A percentile compares a stretch with the other conserved stretches of the same genome.
Evolutionary conservation across 2,113 vertebrate genomes (phyloP).

Genomic region (Crotophaga sulcirostris): DNA sequence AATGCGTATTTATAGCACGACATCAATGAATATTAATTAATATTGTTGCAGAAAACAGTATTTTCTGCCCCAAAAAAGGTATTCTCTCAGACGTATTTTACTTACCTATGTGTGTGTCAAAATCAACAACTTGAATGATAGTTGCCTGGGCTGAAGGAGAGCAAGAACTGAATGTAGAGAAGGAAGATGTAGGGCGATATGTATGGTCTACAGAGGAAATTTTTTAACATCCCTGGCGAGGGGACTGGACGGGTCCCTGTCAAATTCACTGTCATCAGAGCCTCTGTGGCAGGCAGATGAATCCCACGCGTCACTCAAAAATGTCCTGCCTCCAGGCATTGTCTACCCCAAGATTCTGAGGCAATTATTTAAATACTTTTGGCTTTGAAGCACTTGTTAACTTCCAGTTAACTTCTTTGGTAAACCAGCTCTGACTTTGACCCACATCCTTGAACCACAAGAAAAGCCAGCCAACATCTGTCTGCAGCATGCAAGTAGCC

Average conservation of each 20-base stretch:
- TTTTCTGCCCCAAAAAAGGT: neutral
- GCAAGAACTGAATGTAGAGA: neutral
- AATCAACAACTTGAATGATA: neutral
- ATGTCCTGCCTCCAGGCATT: neutral
- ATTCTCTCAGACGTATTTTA: neutral
- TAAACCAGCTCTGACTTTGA: neutral
- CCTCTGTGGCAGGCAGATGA: neutral
- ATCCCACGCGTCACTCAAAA: neutral
- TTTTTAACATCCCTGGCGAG: neutral
- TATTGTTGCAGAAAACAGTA: neutral
- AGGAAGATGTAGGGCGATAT: neutral
- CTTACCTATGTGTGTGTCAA: neutral
- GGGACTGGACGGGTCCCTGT: neutral
- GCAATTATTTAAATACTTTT: neutral
- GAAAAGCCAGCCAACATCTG: neutral
- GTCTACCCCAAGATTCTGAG: neutral
- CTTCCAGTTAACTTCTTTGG: neutral
- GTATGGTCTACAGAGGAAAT: neutral
- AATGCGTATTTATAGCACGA: neutral
- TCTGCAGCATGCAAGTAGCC: neutral
- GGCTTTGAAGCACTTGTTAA: neutral
- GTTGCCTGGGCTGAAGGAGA: neutral
- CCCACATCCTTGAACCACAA: neutral
- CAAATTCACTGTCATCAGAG: neutral
- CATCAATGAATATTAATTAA: neutral